phyloP scores from a whole-genome alignment of 2,888 invertebrate species.

The Campoletis raptor region DNA sequence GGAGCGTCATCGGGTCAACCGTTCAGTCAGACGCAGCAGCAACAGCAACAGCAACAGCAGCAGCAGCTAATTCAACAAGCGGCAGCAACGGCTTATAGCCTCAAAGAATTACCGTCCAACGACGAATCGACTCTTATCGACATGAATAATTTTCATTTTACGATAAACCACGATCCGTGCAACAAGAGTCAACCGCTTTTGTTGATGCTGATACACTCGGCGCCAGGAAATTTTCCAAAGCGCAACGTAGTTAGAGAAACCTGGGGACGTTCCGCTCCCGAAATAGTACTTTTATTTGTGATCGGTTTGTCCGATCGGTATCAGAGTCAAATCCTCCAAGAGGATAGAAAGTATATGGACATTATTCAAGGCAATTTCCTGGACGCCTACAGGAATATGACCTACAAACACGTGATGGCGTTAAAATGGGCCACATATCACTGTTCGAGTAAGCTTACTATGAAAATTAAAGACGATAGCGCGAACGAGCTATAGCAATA shows the following conservation, averaged over 20 bases:
- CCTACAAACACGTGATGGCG: constrained; percentile 87
- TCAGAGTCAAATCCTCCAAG: constrained; percentile 81
- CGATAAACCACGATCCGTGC: constrained; percentile 87
- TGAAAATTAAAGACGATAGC: not conserved
- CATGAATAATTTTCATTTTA: constrained; percentile 88
- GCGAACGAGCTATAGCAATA: not conserved
- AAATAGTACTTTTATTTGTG: constrained; percentile 83
- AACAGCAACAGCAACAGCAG: constrained; percentile 41
- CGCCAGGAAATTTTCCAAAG: constrained; percentile 84
- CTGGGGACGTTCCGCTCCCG: constrained; percentile 83
- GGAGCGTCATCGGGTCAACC: constrained; percentile 67
- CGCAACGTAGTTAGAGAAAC: constrained; percentile 84
- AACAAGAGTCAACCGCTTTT: constrained; percentile 84
- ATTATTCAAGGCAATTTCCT: constrained; percentile 86
- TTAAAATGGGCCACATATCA: constrained; percentile 86
- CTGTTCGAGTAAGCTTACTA: constrained; percentile 82
- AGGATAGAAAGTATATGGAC: constrained; percentile 84
- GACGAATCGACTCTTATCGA: constrained; percentile 82
- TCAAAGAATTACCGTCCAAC: constrained; percentile 78
- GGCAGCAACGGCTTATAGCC: constrained; percentile 68
- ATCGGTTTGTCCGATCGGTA: constrained; percentile 82
- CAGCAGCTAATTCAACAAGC: constrained; percentile 55
- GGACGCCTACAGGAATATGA: constrained; percentile 86
- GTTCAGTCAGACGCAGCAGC: constrained; percentile 38
- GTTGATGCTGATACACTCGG: constrained; percentile 86